Evolutionary conservation across 2,113 vertebrate genomes (phyloP), one percentile per base, ranked within the genome.

Genomic region (Ia io): DNA sequence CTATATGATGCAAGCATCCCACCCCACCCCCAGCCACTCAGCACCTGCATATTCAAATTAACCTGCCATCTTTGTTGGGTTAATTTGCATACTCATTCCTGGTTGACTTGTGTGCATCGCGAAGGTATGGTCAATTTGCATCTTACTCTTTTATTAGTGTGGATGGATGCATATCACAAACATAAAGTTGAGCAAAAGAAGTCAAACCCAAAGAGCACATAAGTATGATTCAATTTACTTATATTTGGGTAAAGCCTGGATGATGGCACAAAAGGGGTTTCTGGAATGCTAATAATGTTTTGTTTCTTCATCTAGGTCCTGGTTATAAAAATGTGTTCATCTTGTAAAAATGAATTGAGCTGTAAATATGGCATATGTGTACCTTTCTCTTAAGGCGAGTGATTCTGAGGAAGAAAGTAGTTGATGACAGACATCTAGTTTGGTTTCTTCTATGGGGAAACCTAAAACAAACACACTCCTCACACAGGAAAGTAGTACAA

Each of bases 281-380:
- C 51, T 44, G 44, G 37, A 8, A 35, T 88, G 17, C 28, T 56
- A 10, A 11, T 44, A 32, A 91, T 84, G 18, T 85, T 73, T 53
- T 79, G 22, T 85, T 95, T 93, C 83, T 95, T 79, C 12, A 83
- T 67, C 40, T 91, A 40, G 53, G 22, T 82, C 28, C 17, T 85
- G 73, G 51, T 93, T 56, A 86, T 23, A 88, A 90, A 20, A 82
- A 25, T 28, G 0, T 28, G 18, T 44, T 86, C 20, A 63, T 32
- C 32, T 76, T 77, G 42, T 63, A 32, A 79, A 67, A 90, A 89
- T 70, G 51, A 79, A 92, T 37, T 92, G 74, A 86, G 11, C 23
- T 73, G 20, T 35, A 59, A 16, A 65, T 20, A 17, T 70, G 13
- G 25, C 30, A 51, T 88, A 37, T 23, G 4, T 44, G 1, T 93